Percentiles rank a stretch among this genome's conserved stretches.
Conservation (phyloP, 2,113 vertebrate species). For the Hyaena hyaena region DNA sequence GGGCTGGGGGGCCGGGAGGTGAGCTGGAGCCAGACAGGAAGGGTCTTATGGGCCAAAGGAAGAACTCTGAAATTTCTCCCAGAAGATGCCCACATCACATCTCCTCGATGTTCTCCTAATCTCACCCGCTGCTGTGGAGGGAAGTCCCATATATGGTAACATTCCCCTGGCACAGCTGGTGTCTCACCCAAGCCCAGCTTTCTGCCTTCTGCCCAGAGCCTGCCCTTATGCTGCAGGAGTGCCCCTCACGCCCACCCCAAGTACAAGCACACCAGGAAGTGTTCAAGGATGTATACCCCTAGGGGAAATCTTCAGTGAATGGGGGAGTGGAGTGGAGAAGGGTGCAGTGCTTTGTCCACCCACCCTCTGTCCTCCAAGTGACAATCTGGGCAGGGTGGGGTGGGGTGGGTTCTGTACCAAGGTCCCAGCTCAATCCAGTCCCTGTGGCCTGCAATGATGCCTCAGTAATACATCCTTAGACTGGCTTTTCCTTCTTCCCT, state of each 20-base stretch:
- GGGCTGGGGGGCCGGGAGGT: not conserved
- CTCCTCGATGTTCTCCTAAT: not conserved
- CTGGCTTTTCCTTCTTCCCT: not conserved
- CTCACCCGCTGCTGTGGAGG: not conserved
- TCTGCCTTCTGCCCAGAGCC: not conserved
- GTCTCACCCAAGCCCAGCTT: not conserved
- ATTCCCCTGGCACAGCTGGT: not conserved
- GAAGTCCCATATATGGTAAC: rapidly evolving
- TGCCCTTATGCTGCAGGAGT: not conserved
- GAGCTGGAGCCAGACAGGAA: not conserved
- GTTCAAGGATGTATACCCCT: no score
- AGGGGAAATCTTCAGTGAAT: not conserved
- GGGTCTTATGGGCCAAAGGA: not conserved
- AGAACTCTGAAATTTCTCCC: not conserved
- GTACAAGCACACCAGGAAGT: not conserved
- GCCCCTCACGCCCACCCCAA: not conserved
- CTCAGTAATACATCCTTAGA: rapidly evolving
- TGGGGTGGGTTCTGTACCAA: not conserved
- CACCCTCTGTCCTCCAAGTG: not conserved
- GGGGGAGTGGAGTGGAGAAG: not conserved
- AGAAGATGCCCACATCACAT: not conserved
- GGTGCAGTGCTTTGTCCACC: not conserved
- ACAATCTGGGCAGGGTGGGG: not conserved
- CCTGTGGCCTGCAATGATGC: not conserved
- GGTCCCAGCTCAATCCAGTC: not conserved